These are phyloP conservation scores for Athalia cordata DNA, from an alignment of 2,888 invertebrate species.

Conservation along the genomic window DNA sequence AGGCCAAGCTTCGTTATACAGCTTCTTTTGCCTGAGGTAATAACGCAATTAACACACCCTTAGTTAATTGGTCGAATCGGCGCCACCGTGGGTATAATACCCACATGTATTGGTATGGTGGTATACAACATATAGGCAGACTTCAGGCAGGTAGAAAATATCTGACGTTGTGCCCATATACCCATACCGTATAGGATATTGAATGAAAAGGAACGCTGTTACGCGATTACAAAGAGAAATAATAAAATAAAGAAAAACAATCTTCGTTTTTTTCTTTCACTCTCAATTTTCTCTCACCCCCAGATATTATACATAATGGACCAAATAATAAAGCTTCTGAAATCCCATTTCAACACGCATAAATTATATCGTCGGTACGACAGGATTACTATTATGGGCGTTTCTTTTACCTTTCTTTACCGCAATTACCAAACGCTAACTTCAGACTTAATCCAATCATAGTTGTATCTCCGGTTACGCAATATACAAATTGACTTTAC, in stretches of 20 bases:
- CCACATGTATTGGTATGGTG: not conserved
- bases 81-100: constrained; percentile 6
- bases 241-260: too few relatives aligned
- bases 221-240: too few relatives aligned
- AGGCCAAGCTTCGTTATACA: constrained; percentile 53
- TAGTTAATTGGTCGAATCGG: constrained; percentile 44
- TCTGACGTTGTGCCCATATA: too few relatives aligned
- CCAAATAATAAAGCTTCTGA: not conserved
- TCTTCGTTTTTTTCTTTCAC: too few relatives aligned
- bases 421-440: not conserved
- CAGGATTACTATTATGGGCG: not conserved
- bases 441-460: not conserved
- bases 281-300: too few relatives aligned
- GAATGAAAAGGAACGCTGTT: too few relatives aligned
- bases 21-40: constrained; percentile 58
- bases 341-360: not conserved
- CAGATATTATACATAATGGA: too few relatives aligned
- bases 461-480: constrained; percentile 3
- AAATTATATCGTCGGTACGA: not conserved
- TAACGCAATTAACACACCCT: constrained; percentile 69
- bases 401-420: constrained; percentile 6
- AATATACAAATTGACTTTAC: not conserved
- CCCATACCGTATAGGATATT: too few relatives aligned
- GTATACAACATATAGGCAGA: not conserved
- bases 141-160: too few relatives aligned